phyloP scores from a whole-genome alignment of 2,797 vertebrate species.

The Myotis planiceps region DNA sequence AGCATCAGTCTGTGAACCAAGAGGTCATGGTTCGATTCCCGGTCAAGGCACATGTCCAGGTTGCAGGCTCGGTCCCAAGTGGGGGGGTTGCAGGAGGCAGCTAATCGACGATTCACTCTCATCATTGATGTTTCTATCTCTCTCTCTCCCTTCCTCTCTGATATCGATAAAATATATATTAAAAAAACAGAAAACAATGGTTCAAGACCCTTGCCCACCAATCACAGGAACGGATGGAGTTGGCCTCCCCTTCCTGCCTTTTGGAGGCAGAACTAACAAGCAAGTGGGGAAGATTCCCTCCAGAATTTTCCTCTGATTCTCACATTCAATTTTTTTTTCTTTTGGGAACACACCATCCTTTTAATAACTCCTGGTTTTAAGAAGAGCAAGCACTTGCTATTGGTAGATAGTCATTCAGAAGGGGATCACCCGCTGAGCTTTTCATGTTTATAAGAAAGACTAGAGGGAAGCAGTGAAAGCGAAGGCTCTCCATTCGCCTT shows the following conservation, averaged over 20 bases:
- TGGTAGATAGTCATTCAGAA: neutral
- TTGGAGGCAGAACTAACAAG: neutral
- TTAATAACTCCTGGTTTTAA: constrained; percentile 4
- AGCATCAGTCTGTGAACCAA: too few species aligned
- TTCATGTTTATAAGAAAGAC: neutral
- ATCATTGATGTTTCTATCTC: too few species aligned
- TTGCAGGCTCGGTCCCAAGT: too few species aligned
- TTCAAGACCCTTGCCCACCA: neutral
- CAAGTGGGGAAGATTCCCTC: neutral
- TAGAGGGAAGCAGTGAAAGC: neutral
- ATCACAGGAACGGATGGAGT: neutral
- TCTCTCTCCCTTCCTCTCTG: too few species aligned
- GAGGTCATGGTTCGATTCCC: too few species aligned
- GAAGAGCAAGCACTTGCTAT: neutral
- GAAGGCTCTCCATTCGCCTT: neutral
- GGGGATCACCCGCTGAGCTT: neutral
- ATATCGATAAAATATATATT: too few species aligned
- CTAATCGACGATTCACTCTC: too few species aligned
- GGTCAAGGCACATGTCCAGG: too few species aligned
- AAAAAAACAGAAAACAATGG: neutral
- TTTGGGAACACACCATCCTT: neutral
- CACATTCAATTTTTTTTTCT: neutral
- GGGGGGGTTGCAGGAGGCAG: too few species aligned
- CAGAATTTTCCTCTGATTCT: neutral
- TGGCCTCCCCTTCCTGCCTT: neutral